These are phyloP conservation scores for Sterrhoptilus dennistouni DNA, from an alignment of 2,113 vertebrate species.

Conservation along the genomic window DNA sequence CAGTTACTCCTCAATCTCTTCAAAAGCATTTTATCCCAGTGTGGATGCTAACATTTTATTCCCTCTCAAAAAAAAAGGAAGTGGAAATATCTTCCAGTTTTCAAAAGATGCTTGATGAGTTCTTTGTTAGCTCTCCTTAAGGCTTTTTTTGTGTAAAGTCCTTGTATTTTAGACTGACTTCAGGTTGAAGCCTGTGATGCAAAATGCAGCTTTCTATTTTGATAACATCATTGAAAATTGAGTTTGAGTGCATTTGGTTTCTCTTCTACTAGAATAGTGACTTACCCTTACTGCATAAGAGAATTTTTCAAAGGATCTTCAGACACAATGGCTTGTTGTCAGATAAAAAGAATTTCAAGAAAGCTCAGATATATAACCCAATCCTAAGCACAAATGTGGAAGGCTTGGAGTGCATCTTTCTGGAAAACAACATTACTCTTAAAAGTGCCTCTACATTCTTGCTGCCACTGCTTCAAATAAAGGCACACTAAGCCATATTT, in stretches of 20 bases:
- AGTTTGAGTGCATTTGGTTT: not conserved
- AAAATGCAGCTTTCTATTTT: not conserved
- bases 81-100: not conserved
- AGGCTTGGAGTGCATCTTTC: not conserved
- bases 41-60: not conserved
- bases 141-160: not conserved
- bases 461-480: not conserved
- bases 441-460: not conserved
- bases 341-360: not conserved
- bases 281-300: not conserved
- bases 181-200: not conserved
- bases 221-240: not conserved
- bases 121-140: not conserved
- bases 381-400: not conserved
- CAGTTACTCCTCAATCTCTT: not conserved
- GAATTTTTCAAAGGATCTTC: not conserved
- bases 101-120: not conserved
- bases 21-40: not conserved
- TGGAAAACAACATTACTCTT: not conserved
- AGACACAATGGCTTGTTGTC: not conserved
- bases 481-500: not conserved
- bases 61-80: not conserved
- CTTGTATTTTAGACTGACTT: not conserved
- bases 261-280: not conserved
- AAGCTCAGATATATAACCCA: not conserved